Conservation (phyloP, 2,888 invertebrate species). For the Timema cristinae region DNA sequence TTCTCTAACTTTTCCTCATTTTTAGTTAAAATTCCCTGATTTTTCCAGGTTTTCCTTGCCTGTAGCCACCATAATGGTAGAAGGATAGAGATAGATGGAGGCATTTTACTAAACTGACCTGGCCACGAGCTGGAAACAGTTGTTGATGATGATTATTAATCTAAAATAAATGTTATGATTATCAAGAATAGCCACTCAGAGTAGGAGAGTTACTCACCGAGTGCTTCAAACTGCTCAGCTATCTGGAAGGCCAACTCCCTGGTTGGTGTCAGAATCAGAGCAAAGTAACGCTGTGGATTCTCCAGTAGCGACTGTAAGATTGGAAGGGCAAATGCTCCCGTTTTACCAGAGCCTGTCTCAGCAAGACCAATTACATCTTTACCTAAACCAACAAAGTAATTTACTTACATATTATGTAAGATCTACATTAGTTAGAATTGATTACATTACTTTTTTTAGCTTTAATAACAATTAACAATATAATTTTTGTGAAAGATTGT, state of each 20-base stretch:
- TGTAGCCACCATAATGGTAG: too few relatives aligned
- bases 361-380: slow-evolving; percentile 74
- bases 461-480: too few relatives aligned
- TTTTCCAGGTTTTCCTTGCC: too few relatives aligned
- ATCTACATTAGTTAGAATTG: background rate
- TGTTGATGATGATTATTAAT: too few relatives aligned
- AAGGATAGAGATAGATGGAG: too few relatives aligned
- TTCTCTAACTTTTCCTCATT: too few relatives aligned
- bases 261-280: slow-evolving; percentile 90
- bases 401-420: background rate
- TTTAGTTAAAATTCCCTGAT: too few relatives aligned
- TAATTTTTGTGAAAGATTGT: too few relatives aligned
- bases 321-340: slow-evolving; percentile 95
- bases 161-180: background rate
- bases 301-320: slow-evolving; percentile 88
- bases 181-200: background rate
- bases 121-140: too few relatives aligned
- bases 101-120: too few relatives aligned
- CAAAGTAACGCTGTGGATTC: slow-evolving; percentile 91
- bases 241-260: slow-evolving; percentile 98
- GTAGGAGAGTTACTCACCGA: slow-evolving; percentile 59
- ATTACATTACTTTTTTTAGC: background rate
- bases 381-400: slow-evolving; percentile 50
- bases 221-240: slow-evolving; percentile 95
- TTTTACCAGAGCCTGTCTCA: slow-evolving; percentile 94